These are phyloP conservation scores for Lasius platythorax DNA, from an alignment of 2,888 invertebrate species.

Conservation along the genomic window DNA sequence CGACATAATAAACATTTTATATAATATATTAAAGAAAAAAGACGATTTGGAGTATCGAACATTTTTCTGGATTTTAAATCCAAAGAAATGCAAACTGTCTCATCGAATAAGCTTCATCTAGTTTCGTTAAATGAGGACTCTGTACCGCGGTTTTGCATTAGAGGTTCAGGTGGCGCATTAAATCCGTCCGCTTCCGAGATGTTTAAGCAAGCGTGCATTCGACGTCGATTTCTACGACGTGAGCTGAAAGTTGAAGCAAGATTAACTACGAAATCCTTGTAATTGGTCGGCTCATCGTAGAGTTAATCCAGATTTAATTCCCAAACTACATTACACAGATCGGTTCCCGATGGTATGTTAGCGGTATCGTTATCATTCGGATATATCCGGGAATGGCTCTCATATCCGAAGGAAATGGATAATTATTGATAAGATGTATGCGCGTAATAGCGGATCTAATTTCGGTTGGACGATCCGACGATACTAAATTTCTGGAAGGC, in stretches of 20 bases:
- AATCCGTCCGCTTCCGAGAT: slow-evolving; percentile 24
- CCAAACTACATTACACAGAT: slow-evolving; percentile 30
- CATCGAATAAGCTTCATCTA: background rate
- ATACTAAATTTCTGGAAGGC: slow-evolving; percentile 37
- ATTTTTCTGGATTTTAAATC: background rate
- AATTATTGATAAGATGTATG: slow-evolving; percentile 48
- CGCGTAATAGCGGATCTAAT: slow-evolving; percentile 35
- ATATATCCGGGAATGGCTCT: slow-evolving; percentile 17
- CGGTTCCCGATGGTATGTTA: slow-evolving; percentile 17
- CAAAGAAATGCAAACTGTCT: background rate
- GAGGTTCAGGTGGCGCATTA: slow-evolving; percentile 37
- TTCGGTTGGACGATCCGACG: slow-evolving; percentile 7
- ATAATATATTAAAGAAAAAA: background rate
- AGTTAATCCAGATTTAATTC: slow-evolving; percentile 37
- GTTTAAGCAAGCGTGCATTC: slow-evolving; percentile 12
- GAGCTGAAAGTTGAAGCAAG: slow-evolving; percentile 36
- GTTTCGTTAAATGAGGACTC: background rate
- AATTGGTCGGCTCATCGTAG: slow-evolving; percentile 42
- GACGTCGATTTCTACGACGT: slow-evolving; percentile 40
- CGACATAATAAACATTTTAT: background rate
- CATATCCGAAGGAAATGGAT: slow-evolving; percentile 43
- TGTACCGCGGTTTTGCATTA: slow-evolving; percentile 28
- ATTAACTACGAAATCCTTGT: slow-evolving; percentile 46
- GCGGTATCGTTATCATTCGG: slow-evolving; percentile 39
- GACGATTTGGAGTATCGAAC: background rate